phyloP scores from a whole-genome alignment of 2,888 invertebrate species.

The Melinaea menophilus region DNA sequence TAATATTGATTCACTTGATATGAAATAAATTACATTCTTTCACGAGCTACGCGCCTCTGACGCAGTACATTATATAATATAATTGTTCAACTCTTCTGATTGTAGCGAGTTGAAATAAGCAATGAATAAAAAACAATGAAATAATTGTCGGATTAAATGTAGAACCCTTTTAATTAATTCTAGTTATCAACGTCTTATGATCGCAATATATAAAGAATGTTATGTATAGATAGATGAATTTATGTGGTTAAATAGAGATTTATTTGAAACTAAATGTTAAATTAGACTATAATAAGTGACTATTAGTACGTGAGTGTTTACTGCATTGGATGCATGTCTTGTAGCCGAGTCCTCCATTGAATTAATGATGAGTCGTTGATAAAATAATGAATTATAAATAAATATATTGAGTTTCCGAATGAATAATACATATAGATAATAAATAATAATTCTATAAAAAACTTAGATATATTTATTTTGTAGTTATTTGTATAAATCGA shows the following conservation, averaged over 20 bases:
- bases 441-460: conserved; percentile 14
- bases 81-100: conserved; percentile 14
- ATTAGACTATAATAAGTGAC: conserved; percentile 45
- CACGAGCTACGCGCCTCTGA: conserved; percentile 25
- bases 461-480: conserved; percentile 43
- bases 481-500: conserved; percentile 60
- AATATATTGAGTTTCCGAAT: conserved; percentile 7
- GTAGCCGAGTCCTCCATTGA: conserved; percentile 17
- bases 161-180: conserved; percentile 39
- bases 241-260: conserved; percentile 64
- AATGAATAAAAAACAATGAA: conserved; percentile 38
- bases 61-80: conserved; percentile 17
- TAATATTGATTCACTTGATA: background rate
- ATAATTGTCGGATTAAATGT: conserved; percentile 23
- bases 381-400: too few relatives aligned
- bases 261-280: conserved; percentile 53
- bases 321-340: conserved; percentile 62
- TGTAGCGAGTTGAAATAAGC: conserved; percentile 23
- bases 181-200: conserved; percentile 63
- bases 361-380: too few relatives aligned
- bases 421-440: conserved; percentile 5
- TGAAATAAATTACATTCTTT: background rate
- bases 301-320: conserved; percentile 39
- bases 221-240: conserved; percentile 63
- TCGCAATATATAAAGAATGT: conserved; percentile 51